Base-by-base conservation (phyloP, 1,140 invertebrate species). In the Anagrus nilaparvatae region DNA sequence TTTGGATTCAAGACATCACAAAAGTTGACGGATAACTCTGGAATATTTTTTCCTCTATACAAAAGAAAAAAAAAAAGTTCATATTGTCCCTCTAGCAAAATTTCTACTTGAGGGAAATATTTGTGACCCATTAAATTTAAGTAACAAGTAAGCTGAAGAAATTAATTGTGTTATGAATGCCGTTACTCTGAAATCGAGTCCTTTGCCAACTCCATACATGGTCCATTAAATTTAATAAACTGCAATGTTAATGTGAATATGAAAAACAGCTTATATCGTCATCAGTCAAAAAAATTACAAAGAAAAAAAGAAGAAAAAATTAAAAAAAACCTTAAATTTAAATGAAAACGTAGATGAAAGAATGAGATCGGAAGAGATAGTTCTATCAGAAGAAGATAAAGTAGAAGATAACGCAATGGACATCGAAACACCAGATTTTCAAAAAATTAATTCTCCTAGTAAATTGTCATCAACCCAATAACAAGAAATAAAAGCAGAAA, bases 41-140 rank as follows among this genome's bases (percentile, higher is more conserved):
- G 63, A 19, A 73, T 67, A 51, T 68, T 68, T 33, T 65, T 59
- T 44, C 61, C 60, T 4, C 64, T 65, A 0, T 74, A 79, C 47
- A 82, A 82, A 52, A 69, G 78, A 81, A 28, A 79, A 79, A 48
- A 84, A 84, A 52, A 81, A 82, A 46, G 75, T 74, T 43, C 71
- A 74, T 32, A 81, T 88, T 46, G 63, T 66, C 40, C 78, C 87
- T 23, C 89, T 91, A 0, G 91, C 88, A 3, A 94, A 94, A 65
- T 96, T 97, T 70, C 69, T 97, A 5, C 71, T 96, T 2, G 93
- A 93, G 34, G 93, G 93, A 14, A 96, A 92, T 59, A 95, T 95
- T 50, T 83, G 81, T 48, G 93, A 97, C 72, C 93, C 93, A 0
- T 65, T 97, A 9, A 97, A 97, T 71, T 69, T 97, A 36, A 91